A percentile compares a stretch with the other conserved stretches of the same genome.
phyloP scores from a whole-genome alignment of 2,113 vertebrate genomes.

The Arenaria interpres region DNA sequence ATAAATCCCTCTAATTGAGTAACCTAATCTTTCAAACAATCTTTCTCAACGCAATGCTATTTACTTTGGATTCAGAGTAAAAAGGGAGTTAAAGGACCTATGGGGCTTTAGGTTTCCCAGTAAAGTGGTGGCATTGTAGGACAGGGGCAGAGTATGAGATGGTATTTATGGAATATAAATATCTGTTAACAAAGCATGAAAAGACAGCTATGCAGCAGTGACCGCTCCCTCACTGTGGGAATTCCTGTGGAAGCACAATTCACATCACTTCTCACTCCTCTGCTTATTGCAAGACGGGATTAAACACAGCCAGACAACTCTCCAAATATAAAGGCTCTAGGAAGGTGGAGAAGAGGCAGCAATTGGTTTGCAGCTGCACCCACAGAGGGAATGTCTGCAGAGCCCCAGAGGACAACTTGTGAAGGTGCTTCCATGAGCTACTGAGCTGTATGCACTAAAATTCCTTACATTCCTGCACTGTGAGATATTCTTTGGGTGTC shows the following conservation, averaged over 20 bases:
- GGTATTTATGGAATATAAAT: conserved; percentile 50
- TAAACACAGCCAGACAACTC: background rate
- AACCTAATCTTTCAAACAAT: conserved; percentile 48
- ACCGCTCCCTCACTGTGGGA: conserved; percentile 1
- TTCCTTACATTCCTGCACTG: background rate
- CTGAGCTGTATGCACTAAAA: background rate
- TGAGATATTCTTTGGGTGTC: background rate
- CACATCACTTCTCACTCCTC: background rate
- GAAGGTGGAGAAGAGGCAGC: background rate
- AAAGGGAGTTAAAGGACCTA: background rate
- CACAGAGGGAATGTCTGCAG: background rate
- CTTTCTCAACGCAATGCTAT: conserved; percentile 38
- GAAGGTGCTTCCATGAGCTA: background rate
- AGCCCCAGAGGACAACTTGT: background rate
- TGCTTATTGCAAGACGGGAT: background rate
- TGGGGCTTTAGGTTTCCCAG: conserved; percentile 33
- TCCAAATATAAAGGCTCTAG: background rate
- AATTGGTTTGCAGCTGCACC: background rate
- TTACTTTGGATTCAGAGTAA: conserved; percentile 55
- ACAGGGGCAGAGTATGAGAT: background rate
- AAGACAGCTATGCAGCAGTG: conserved; percentile 38
- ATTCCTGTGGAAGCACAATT: background rate
- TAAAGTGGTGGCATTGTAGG: conserved; percentile 42
- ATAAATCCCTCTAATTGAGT: conserved; percentile 50
- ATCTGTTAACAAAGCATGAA: conserved; percentile 52